phyloP scores from a whole-genome alignment of 2,797 vertebrate genomes.

The Podarcis lilfordi region DNA sequence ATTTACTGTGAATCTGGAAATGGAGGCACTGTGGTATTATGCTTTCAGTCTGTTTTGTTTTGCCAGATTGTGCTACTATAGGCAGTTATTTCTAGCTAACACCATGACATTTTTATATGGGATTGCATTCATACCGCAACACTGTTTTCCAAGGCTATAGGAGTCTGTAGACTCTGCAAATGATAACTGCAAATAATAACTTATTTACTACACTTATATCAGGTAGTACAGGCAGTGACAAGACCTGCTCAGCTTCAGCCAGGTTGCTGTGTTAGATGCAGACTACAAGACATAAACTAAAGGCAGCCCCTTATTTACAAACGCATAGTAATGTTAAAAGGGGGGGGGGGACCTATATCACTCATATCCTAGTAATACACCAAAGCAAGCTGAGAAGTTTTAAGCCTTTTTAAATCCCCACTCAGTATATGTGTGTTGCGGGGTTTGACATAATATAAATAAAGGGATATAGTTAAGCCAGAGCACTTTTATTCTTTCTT shows the following conservation, averaged over 20 bases:
- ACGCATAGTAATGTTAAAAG: not conserved
- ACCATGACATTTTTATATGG: not conserved
- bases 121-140: not conserved
- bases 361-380: conserved; percentile 15
- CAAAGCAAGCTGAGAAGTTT: not conserved
- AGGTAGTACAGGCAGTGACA: not conserved
- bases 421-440: not conserved
- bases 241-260: not conserved
- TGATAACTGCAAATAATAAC: not conserved
- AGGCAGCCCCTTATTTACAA: conserved; percentile 4
- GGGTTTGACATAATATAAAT: conserved; percentile 14
- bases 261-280: not conserved
- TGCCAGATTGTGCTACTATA: not conserved
- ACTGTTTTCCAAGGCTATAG: not conserved
- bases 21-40: not conserved
- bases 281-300: not conserved
- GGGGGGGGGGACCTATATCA: not conserved
- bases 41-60: not conserved
- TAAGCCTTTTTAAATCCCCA: not conserved
- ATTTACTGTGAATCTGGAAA: not conserved
- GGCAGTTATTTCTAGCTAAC: not conserved
- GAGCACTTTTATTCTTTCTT: not conserved
- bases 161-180: not conserved
- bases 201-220: not conserved
- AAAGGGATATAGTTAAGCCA: conserved; percentile 16